Evolutionary conservation across 2,888 invertebrate genomes (phyloP), one percentile per base, ranked within the genome.

Genomic region (Tinea trinotella): DNA sequence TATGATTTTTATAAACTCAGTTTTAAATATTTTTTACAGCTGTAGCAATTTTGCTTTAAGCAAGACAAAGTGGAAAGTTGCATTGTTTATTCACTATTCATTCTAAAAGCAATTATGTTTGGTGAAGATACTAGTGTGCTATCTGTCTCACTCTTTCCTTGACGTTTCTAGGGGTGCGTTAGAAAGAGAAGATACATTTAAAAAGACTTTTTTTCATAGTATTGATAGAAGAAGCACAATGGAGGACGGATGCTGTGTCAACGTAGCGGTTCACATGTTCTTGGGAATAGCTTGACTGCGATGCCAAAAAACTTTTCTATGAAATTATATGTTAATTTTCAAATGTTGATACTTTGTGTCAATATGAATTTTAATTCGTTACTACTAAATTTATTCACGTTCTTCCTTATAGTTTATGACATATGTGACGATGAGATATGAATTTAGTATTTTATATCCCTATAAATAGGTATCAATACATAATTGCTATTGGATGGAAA

Each of bases 201-300:
- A 64, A 69, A 69, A 59, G 57, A 58, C 65, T 76, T 81, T 78
- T 76, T 57, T 67, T 59, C 61, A 66, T 71, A 73, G 75, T 72
- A 76, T 75, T 76, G 77, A 76, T 81, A 78, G 75, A 75, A 71
- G 74, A 74, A 76, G 71, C 79, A 82, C 82, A 85, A 80, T 82
- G 75, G 71, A 71, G 74, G 75, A 77, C 79, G 81, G 79, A 83
- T 80, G 79, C 81, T 78, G 78, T 83, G 76, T 84, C 78, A 73
- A 78, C 81, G 78, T 80, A 82, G 83, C 82, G 78, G 76, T 79
- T 77, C 84, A 83, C 77, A 82, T 84, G 83, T 79, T 85, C 81
- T 75, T 75, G 79, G 77, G 82, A 83, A 84, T 78, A 66, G 77
- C 80, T 75, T 77, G 65, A 76, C 71, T 76, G 73, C 70, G 71